Evolutionary conservation across 2,797 vertebrate species (phyloP).

Genomic region (Chromis chromis): DNA sequence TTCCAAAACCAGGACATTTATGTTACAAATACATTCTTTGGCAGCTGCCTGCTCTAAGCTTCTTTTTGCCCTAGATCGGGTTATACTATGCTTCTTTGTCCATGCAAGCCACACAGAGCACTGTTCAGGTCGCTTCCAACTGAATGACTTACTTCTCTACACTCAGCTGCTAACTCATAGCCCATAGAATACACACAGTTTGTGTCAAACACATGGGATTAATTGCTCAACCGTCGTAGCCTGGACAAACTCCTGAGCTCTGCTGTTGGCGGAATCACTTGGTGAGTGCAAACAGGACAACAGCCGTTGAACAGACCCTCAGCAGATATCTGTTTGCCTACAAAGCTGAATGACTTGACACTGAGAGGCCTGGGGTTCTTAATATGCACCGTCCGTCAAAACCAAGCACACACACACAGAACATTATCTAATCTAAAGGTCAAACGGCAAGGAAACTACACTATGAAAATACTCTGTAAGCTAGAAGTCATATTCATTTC

Average conservation of each 20-base stretch:
- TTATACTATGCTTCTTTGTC: constrained; percentile 67
- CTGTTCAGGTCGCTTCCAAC: background rate
- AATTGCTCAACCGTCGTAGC: constrained; percentile 72
- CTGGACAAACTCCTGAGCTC: constrained; percentile 66
- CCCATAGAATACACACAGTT: constrained; percentile 12
- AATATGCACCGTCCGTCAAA: background rate
- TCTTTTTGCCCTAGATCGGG: constrained; percentile 69
- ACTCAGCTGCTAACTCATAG: background rate
- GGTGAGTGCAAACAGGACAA: constrained; percentile 75
- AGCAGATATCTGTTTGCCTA: constrained; percentile 68
- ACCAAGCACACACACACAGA: background rate
- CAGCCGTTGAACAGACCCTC: constrained; percentile 68
- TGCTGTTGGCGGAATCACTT: constrained; percentile 53
- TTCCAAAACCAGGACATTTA: constrained; percentile 69
- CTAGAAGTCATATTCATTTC: background rate
- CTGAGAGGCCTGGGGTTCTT: constrained; percentile 2
- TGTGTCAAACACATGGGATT: constrained; percentile 45
- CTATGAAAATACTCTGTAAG: background rate
- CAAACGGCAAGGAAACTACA: background rate
- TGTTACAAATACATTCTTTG: constrained; percentile 76
- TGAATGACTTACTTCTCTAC: background rate
- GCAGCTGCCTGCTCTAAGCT: constrained; percentile 71
- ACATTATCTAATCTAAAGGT: background rate
- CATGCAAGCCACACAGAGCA: constrained; percentile 51
- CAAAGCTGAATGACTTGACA: constrained; percentile 45